phyloP scores from a whole-genome alignment of 1,140 invertebrate species.

The Drosophila simulans region DNA sequence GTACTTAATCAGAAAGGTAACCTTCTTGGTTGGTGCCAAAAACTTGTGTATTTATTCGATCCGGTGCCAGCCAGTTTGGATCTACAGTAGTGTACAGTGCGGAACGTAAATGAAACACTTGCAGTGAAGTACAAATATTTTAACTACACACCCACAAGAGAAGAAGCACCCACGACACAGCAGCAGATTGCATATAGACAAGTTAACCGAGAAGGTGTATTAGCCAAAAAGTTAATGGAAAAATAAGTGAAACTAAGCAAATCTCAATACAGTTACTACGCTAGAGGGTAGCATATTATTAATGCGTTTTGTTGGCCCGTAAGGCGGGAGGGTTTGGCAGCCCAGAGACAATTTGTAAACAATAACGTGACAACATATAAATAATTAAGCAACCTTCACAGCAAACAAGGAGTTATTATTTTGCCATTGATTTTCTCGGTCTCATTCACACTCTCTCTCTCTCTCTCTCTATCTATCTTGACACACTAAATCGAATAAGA shows the following conservation, averaged over 20 bases:
- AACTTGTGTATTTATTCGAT: slow-evolving; percentile 6
- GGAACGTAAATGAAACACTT: slow-evolving; percentile 69
- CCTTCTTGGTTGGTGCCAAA: slow-evolving; percentile 1
- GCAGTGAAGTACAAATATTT: slow-evolving; percentile 78
- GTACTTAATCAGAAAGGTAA: slow-evolving; percentile 24
- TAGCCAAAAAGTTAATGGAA: slow-evolving; percentile 63
- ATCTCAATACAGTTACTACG: slow-evolving; percentile 69
- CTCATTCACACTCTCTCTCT: slow-evolving; percentile 29
- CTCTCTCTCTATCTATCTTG: slow-evolving; percentile 22
- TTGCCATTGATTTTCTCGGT: slow-evolving; percentile 49
- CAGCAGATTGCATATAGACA: slow-evolving; percentile 31
- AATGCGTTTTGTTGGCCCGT: slow-evolving; percentile 30
- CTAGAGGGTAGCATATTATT: slow-evolving; percentile 49
- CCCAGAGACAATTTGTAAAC: slow-evolving; percentile 26
- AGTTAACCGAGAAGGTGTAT: slow-evolving; percentile 53
- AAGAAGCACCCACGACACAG: slow-evolving; percentile 38
- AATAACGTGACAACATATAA: slow-evolving; percentile 52
- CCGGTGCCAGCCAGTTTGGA: slow-evolving; percentile 8
- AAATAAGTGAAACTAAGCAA: slow-evolving; percentile 37
- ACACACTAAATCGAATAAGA: slow-evolving; percentile 73
- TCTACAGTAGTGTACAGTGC: slow-evolving; percentile 26
- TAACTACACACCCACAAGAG: slow-evolving; percentile 40
- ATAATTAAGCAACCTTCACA: slow-evolving; percentile 72
- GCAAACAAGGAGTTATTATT: slow-evolving; percentile 50
- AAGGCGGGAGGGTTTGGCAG: slow-evolving; percentile 14